Base-by-base conservation (phyloP, 2,113 vertebrate species). In the Ammodytes dubius region DNA sequence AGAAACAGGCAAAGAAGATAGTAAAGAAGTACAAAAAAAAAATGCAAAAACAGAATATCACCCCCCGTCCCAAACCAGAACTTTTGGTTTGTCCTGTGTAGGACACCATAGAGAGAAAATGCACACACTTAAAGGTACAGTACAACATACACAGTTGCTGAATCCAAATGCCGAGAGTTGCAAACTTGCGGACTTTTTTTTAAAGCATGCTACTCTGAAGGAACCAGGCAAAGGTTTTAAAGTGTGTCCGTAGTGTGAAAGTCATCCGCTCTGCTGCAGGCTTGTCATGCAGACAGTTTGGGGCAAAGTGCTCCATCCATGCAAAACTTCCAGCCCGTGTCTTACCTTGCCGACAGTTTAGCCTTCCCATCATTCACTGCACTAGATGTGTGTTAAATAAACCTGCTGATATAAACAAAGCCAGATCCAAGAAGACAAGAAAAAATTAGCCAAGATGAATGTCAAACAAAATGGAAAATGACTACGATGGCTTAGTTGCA, bases 371-470 rank as follows among this genome's bases (percentile, higher is more conserved):
- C 85, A 82, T 66, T 88, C 87, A 86, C 71, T 90, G 88, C 88
- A 67, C 84, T 89, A 88, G 87, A 68, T 85, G 90, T 86, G 75
- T 76, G 80, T 61, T 90, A 89, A 85, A 73, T 78, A 87, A 56
- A 77, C 79, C 84, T 88, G 87, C 83, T 89, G 88, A 57, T 86
- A 77, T 71, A 81, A 85, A 83, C 73, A 90, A 87, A 90, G 59
- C 85, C 87, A 90, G 49, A 91, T 79, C 81, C 61, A 87, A 27
- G 59, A 77, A 72, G 12, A 89, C 70, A 84, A 58, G 77, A 37
- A 43, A 15, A 79, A 52, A 75, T 66, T 59, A 81, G 66, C 56
- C 70, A 35, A 78, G 37, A 59, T 68, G 42, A 78, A 27, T 43
- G 45, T 58, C 63, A 87, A 14, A 35, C 50, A 42, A 3, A 54